Evolutionary conservation across 2,113 vertebrate genomes (phyloP).

Genomic region (Xiphophorus couchianus): DNA sequence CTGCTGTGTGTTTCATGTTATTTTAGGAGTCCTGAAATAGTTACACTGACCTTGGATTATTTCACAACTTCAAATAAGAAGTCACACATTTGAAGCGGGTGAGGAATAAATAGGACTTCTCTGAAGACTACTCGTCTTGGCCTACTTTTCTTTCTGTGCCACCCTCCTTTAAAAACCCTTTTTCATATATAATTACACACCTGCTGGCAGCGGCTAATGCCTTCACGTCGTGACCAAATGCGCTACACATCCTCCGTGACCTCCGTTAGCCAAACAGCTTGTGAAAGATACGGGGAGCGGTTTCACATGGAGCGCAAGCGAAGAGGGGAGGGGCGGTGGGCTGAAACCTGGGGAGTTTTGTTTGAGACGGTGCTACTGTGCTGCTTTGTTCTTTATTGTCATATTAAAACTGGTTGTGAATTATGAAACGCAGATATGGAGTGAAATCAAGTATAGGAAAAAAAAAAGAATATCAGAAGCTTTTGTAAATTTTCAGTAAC

Average conservation of each 20-base stretch:
- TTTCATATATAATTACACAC: constrained; percentile 77
- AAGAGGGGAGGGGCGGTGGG: constrained; percentile 18
- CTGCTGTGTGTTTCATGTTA: constrained; percentile 47
- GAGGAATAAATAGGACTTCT: constrained; percentile 74
- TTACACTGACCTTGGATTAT: constrained; percentile 55
- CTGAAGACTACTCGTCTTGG: constrained; percentile 48
- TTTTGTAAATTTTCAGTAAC: constrained; percentile 19
- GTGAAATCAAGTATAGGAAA: constrained; percentile 5
- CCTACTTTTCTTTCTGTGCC: constrained; percentile 63
- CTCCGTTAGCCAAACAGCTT: constrained; percentile 68
- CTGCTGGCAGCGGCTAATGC: constrained; percentile 66
- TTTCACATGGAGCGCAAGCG: constrained; percentile 43
- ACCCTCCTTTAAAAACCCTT: constrained; percentile 44
- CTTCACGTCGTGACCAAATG: constrained; percentile 58
- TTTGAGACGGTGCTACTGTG: constrained; percentile 26
- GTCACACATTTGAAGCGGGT: constrained; percentile 57
- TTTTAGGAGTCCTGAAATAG: constrained; percentile 68
- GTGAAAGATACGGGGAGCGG: constrained; percentile 60
- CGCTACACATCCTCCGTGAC: constrained; percentile 63
- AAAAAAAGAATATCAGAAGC: constrained; percentile 1
- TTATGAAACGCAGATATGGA: constrained; percentile 23
- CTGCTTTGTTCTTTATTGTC: constrained; percentile 31
- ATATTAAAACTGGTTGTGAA: constrained; percentile 37
- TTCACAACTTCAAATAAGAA: constrained; percentile 61
- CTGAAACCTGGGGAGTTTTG: constrained; percentile 37